Conservation (phyloP, 2,797 vertebrate species). For the Catamblyrhynchus diadema region DNA sequence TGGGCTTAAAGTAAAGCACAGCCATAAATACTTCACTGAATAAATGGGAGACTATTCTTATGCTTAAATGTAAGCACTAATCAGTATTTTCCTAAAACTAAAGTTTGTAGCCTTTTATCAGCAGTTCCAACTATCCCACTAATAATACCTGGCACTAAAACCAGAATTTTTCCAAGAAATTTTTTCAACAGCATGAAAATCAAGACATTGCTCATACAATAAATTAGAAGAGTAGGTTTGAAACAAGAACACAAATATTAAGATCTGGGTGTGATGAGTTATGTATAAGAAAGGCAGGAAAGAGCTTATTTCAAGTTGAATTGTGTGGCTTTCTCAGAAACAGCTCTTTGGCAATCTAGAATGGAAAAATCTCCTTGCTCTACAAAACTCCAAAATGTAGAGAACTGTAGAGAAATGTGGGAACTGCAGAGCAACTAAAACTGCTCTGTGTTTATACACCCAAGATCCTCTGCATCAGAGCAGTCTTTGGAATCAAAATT, state of each 20-base stretch:
- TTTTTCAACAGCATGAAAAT: not conserved
- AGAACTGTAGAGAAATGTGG: not conserved
- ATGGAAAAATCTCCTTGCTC: not conserved
- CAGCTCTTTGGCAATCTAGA: not conserved
- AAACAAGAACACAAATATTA: not conserved
- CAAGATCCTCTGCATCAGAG: not conserved
- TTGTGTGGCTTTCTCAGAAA: conserved; percentile 14
- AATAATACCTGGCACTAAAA: not conserved
- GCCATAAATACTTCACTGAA: conserved; percentile 11
- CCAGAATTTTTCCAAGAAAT: not conserved
- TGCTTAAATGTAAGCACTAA: not conserved
- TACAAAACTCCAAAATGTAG: not conserved
- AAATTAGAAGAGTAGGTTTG: not conserved
- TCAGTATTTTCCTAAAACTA: not conserved
- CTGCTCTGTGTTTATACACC: not conserved
- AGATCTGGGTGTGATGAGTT: conserved; percentile 45
- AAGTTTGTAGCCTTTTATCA: not conserved
- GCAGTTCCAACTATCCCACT: not conserved
- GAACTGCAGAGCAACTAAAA: not conserved
- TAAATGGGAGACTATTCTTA: not conserved
- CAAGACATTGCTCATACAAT: not conserved
- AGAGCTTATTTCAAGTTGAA: conserved; percentile 1
- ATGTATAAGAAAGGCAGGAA: conserved; percentile 36
- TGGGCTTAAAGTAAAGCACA: conserved; percentile 23
- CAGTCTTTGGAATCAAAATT: not conserved